phyloP scores from a whole-genome alignment of 2,888 invertebrate genomes.

The Lithodes maja region DNA sequence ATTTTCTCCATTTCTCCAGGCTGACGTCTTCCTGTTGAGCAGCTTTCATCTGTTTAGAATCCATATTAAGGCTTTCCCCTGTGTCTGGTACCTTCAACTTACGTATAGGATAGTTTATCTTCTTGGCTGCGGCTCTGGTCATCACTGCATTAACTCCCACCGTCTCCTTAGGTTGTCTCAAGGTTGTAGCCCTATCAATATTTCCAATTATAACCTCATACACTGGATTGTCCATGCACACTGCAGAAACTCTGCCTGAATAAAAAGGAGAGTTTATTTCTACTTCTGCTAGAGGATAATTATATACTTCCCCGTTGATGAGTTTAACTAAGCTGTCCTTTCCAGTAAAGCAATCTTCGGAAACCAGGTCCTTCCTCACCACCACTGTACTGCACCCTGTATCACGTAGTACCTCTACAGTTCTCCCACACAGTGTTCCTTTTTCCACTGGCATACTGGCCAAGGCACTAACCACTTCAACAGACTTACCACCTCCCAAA shows the following conservation, averaged over 20 bases:
- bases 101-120: background rate
- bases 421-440: background rate
- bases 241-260: background rate
- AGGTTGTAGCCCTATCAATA: background rate
- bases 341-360: background rate
- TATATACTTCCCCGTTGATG: background rate
- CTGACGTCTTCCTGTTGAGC: background rate
- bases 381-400: background rate
- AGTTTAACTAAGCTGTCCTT: background rate
- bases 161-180: background rate
- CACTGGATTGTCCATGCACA: slow-evolving; percentile 12
- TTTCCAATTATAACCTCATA: background rate
- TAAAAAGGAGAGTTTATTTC: background rate
- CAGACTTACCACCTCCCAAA: background rate
- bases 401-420: background rate
- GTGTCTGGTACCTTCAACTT: background rate
- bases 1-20: background rate
- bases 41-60: background rate
- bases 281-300: background rate
- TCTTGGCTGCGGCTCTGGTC: slow-evolving; percentile 1
- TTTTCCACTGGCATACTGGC: background rate
- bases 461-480: background rate
- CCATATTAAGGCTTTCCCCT: background rate
- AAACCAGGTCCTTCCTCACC: background rate
- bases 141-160: background rate